phyloP scores from a whole-genome alignment of 1,140 invertebrate genomes.

The Trigoniulus corallinus region DNA sequence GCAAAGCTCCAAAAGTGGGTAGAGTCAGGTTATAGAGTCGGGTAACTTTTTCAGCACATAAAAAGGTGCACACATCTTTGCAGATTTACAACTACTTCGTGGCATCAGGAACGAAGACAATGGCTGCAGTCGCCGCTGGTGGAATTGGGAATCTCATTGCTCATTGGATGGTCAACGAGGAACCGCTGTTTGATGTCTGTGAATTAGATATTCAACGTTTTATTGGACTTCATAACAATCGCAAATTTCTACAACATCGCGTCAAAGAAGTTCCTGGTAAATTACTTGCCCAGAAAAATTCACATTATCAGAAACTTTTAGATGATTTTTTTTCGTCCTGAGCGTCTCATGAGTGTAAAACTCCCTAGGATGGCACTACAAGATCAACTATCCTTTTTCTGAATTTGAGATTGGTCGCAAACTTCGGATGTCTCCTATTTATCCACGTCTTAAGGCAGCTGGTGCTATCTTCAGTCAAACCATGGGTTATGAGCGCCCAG shows the following conservation, averaged over 20 bases:
- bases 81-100: constrained; percentile 87
- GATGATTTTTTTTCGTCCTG: constrained; percentile 57
- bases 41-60: not conserved
- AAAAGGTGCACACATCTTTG: too few species aligned
- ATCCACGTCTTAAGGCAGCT: constrained; percentile 71
- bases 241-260: constrained; percentile 78
- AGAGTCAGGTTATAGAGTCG: too few species aligned
- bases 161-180: constrained; percentile 71
- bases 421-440: constrained; percentile 88
- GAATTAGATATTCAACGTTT: constrained; percentile 85
- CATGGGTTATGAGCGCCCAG: constrained; percentile 94
- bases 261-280: constrained; percentile 82
- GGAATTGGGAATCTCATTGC: constrained; percentile 81
- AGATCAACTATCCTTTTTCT: constrained; percentile 58
- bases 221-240: constrained; percentile 87
- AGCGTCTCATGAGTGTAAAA: constrained; percentile 71
- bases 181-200: constrained; percentile 68
- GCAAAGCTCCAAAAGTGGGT: constrained; percentile 80
- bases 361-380: constrained; percentile 52
- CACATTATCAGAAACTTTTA: constrained; percentile 52
- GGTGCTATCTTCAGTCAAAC: constrained; percentile 96
- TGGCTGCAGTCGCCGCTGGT: constrained; percentile 78
- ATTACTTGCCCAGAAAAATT: constrained; percentile 13
- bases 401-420: constrained; percentile 72
- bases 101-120: constrained; percentile 88